Base-by-base conservation (phyloP, 2,888 invertebrate species). In the Epinotia ramella region DNA sequence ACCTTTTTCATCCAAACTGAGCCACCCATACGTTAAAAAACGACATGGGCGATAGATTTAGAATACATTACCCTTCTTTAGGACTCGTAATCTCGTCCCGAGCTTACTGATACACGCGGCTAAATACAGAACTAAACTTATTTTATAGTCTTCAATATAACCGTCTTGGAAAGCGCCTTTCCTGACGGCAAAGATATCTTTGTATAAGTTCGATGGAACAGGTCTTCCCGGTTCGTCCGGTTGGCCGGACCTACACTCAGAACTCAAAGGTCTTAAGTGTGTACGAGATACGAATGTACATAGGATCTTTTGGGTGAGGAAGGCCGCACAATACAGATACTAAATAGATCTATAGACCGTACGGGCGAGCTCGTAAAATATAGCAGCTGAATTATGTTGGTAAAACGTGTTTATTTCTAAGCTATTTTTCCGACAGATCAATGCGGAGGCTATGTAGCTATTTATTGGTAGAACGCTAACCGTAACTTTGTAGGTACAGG, bases 31-130 rank as follows among this genome's bases (percentile, higher is more conserved):
- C 63, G 59, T 40, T 53, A 71, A 66, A 60, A 71, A 75, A 75
- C 65, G 33, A 56, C 46, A 64, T 53, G 66, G 60, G 33, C 65
- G 24, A 75, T 66, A 71, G 70, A 75, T 75, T 70, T 71, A 75
- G 70, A 75, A 75, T 75, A 75, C 63, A 75, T 75, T 75, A 75
- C 70, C 65, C 70, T 75, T 71, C 65, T 75, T 75, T 75, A 75
- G 75, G 75, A 70, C 75, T 66, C 33, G 65, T 63, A 60, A 73
- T 73, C 69, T 70, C 64, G 60, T 60, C 57, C 28, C 75, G 66
- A 75, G 62, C 12, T 65, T 66, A 71, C 9, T 4, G 11, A 7
- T 70, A 2, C 60, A 53, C 24, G 62, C 66, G 33, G 46, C n/a
- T 6, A 74, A 65, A 46, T 13, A n/a, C 18, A 5, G 12, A 65